Conservation (phyloP, 2,888 invertebrate species). For the Platycheirus albimanus region DNA sequence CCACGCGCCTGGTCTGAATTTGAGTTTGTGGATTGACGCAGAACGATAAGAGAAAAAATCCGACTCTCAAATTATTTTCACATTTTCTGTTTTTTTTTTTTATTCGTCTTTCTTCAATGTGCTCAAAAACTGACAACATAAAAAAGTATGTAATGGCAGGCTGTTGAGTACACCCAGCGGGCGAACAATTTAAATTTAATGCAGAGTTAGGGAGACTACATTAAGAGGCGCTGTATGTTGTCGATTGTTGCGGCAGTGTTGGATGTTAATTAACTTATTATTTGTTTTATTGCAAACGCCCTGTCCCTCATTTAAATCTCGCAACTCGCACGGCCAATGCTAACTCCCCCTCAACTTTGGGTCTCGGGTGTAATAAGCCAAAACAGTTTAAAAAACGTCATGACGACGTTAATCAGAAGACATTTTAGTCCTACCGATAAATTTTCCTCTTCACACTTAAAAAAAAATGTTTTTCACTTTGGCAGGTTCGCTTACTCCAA, state of each 20-base stretch:
- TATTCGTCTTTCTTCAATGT: constrained; percentile 36
- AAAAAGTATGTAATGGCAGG: constrained; percentile 65
- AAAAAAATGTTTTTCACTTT: constrained; percentile 17
- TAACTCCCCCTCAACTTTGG: neutral
- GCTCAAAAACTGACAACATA: constrained; percentile 46
- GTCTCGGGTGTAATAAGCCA: neutral
- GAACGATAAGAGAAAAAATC: constrained; percentile 54
- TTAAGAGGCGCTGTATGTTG: constrained; percentile 59
- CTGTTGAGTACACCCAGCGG: constrained; percentile 70
- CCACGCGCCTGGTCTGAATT: neutral
- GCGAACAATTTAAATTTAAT: constrained; percentile 68
- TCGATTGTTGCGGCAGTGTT: constrained; percentile 64
- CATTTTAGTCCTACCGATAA: constrained; percentile 54
- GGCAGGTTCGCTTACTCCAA: constrained; percentile 35
- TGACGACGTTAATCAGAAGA: constrained; percentile 47
- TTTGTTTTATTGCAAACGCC: constrained; percentile 62
- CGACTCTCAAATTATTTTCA: constrained; percentile 59
- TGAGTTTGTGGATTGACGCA: constrained; percentile 55
- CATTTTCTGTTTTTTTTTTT: constrained; percentile 38
- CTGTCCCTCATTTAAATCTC: constrained; percentile 4
- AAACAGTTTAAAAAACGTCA: constrained; percentile 35
- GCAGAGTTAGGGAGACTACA: constrained; percentile 62
- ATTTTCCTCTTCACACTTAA: constrained; percentile 27
- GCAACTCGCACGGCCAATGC: too few species aligned
- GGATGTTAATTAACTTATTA: constrained; percentile 73